Base-by-base conservation (phyloP, 2,113 vertebrate species). In the Daboia siamensis region DNA sequence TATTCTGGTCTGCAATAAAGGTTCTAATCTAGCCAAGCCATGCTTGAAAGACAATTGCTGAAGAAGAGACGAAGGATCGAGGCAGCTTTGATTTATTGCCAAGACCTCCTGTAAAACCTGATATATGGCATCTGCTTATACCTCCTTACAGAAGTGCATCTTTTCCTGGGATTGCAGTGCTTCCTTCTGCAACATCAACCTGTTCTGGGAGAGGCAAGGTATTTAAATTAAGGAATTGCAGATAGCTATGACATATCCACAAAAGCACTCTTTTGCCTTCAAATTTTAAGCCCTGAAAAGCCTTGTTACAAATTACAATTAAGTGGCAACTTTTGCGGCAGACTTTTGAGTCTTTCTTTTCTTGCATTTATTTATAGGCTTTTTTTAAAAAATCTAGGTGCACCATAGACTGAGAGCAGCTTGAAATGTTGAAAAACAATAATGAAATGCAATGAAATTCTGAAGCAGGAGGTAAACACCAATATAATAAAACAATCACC, bases 361-460 rank as follows among this genome's bases (percentile, higher is more conserved):
- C 69, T 80, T 39, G n/a, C 69, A 21, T 80, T 80, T 80, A 80
- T 80, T 80, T 80, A 80, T 80, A 39, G 15, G 3, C 29, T 74
- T 20, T 80, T 80, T 74, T 33, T 51, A 61, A 61, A 64, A 80
- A 8, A 80, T 74, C 12, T 39, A 74, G 64, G 33, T 33, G 69
- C 69, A 80, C 69, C 69, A 80, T 39, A 80, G 33, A 80, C n/a
- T 0, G 69, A 80, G 33, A 80, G 33, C n/a, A 80, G 69, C 6
- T 80, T 80, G 69, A 39, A 80, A 39, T 80, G 33, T 80, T 80
- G 69, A 80, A 80, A 80, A 39, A 80, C 69, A 80, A 80, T 80
- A 39, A 80, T 80, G 69, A 39, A 80, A 80, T 80, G 69, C 69
- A 80, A 80, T 80, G 69, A 80, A 80, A 80, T 80, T 80, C 69